Evolutionary conservation across 1,140 invertebrate species (phyloP).

Genomic region (Sarcophaga bullata): DNA sequence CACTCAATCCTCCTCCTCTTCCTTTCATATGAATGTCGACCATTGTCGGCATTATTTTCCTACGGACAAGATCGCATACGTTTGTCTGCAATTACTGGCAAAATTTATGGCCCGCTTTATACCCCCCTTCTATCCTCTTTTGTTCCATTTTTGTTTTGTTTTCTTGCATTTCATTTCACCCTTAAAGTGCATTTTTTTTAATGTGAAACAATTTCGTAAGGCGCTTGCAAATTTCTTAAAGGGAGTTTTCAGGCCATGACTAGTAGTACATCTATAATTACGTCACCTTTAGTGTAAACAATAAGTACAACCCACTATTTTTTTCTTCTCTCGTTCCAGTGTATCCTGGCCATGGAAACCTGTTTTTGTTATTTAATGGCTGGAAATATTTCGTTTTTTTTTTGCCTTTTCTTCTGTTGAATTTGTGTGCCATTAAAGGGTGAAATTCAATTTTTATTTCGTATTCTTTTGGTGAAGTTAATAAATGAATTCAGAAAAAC

Average conservation of each 20-base stretch:
- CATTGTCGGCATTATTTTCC: not conserved
- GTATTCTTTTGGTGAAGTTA: too few relatives aligned
- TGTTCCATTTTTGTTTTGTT: too few relatives aligned
- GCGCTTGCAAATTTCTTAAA: slow-evolving; percentile 17
- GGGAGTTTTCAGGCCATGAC: not conserved
- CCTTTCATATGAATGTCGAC: not conserved
- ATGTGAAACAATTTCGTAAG: not conserved
- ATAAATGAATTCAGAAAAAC: too few relatives aligned
- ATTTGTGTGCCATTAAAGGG: slow-evolving; percentile 6
- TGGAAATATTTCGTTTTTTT: not conserved
- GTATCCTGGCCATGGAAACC: not conserved
- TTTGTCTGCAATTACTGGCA: not conserved
- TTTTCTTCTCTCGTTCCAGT: not conserved
- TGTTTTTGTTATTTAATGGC: slow-evolving; percentile 11
- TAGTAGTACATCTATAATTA: slow-evolving; percentile 38
- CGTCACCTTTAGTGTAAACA: slow-evolving; percentile 40
- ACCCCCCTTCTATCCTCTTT: too few relatives aligned
- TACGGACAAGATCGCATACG: not conserved
- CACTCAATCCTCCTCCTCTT: not conserved
- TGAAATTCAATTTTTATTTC: not conserved
- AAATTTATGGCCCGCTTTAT: not conserved
- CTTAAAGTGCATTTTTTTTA: slow-evolving; percentile 11
- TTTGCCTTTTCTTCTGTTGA: not conserved
- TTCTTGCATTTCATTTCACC: not conserved
- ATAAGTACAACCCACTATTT: slow-evolving; percentile 34